Evolutionary conservation across 1,140 invertebrate genomes (phyloP), one percentile per base, ranked within the genome.

Genomic region (Hermatobates lingyangjiaoensis): DNA sequence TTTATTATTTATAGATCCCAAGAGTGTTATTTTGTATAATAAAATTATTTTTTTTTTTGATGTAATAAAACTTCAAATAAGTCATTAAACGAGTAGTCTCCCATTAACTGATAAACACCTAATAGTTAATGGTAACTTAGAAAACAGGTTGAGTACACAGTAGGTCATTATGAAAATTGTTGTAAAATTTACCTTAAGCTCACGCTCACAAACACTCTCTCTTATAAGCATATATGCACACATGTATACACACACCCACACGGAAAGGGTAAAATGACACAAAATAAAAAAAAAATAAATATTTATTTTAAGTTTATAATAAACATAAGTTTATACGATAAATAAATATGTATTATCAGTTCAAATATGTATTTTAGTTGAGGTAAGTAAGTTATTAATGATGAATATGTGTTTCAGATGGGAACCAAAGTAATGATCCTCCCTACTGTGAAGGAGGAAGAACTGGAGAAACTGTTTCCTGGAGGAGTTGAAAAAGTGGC

Each of bases 381-480:
- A 12, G 18, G 20, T 5, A 10, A 18, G 7, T 20, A 2, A 14
- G 14, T 2, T 27, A 18, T 49, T 34, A 18, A 38, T 5, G 15
- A 3, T n/a, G 4, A 24, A 38, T 2, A 34, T 39, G 15, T 42
- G 50, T 63, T 67, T 20, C 56, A 79, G 77, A 62, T 63, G 63
- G 87, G 88, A 25, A 74, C 76, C 12, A 71, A 79, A 12, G 87
- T 87, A 54, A 93, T 94, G 87, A 77, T 94, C 40, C 63, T 87
- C 42, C 89, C 89, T 5, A 76, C 71, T 3, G 64, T 93, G 1
- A 69, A 74, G 3, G 67, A 76, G 1, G 77, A 80, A 7, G 80
- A 90, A 58, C 70, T 79, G 0, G 63, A 68, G 1, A 68, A 68
- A 34, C 60, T 79, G 7, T 93, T 88, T 62, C 80, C 82, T 0